Base-by-base conservation (phyloP, 92 coral and sea anemone species). In the Palythoa caribaeorum region DNA sequence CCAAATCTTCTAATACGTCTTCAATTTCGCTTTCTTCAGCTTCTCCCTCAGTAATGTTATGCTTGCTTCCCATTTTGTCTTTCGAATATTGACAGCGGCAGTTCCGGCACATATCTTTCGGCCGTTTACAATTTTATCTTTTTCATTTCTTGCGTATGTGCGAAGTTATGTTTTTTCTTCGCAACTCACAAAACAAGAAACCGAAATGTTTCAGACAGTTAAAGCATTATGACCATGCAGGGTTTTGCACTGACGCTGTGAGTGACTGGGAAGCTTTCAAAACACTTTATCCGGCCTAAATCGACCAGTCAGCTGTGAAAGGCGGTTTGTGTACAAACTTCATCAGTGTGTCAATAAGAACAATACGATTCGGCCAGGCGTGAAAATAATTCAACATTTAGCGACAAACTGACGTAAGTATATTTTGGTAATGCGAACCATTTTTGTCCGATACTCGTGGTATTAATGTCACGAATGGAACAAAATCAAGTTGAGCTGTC, bases 311-410 rank as follows among this genome's bases (percentile, higher is more conserved):
- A 77, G 69, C 83, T 77, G 83, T 77, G 48, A 35, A 53, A 11
- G 53, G 54, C 54, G 3, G 48, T 35, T 77, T 54, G 69, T 77
- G 68, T 77, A 36, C 21, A 77, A 28, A 77, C 66, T 54, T 77
- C 63, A 55, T 77, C 52, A 38, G 7, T 77, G 38, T 77, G 51
- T 77, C 69, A 54, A 54, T 54, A 9, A 44, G 44, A 6, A 77
- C 83, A 77, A 77, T 77, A 77, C 36, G 69, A 13, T 1, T 77
- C 66, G n/a, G 39, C 83, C 83, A 77, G 63, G 69, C 83, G 83
- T 77, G 83, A 77, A 77, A 19, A 10, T 15, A 39, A 13, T 35
- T 52, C 48, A 77, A 39, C 78, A 52, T 14, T 73, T 73, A 15
- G 51, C 0, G 54, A 10, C 50, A 2, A 73, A 12, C 51, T 73